These are phyloP conservation scores for Rachycentron canadum DNA, from an alignment of 2,797 vertebrate genomes.

Conservation along the genomic window DNA sequence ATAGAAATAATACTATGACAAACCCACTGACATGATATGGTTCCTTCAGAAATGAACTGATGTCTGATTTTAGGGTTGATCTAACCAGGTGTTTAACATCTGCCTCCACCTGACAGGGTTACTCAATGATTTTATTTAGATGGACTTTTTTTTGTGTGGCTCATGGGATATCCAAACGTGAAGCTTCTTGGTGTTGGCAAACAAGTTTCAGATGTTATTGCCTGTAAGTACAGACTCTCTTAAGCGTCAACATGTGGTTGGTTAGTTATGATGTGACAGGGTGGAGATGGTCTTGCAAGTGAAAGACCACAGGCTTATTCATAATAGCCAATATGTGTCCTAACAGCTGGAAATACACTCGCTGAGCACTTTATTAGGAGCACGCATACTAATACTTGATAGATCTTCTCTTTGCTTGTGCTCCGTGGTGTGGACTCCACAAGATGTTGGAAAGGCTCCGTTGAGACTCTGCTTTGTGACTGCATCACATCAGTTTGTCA, in stretches of 20 bases:
- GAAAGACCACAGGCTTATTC: slow-evolving; percentile 9
- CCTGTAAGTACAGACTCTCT: not conserved
- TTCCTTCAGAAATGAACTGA: not conserved
- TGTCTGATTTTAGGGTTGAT: not conserved
- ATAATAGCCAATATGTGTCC: not conserved
- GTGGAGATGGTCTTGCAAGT: slow-evolving; percentile 14
- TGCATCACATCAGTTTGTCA: too few species aligned
- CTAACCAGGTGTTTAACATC: slow-evolving; percentile 49
- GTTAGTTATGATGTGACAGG: slow-evolving; percentile 2
- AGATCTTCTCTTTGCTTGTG: not conserved
- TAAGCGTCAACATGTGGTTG: slow-evolving; percentile 21
- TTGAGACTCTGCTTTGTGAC: too few species aligned
- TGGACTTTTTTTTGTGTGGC: not conserved
- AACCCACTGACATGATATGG: not conserved
- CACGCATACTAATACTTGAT: not conserved
- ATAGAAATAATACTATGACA: not conserved
- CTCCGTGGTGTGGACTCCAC: not conserved
- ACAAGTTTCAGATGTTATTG: not conserved
- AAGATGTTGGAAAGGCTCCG: too few species aligned
- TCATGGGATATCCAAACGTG: not conserved
- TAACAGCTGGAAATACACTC: not conserved
- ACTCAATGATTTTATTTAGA: not conserved
- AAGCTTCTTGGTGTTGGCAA: not conserved
- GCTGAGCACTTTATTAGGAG: not conserved
- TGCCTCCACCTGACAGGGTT: slow-evolving; percentile 25